phyloP scores from a whole-genome alignment of 1,140 invertebrate genomes.

The Drosophila virilis region DNA sequence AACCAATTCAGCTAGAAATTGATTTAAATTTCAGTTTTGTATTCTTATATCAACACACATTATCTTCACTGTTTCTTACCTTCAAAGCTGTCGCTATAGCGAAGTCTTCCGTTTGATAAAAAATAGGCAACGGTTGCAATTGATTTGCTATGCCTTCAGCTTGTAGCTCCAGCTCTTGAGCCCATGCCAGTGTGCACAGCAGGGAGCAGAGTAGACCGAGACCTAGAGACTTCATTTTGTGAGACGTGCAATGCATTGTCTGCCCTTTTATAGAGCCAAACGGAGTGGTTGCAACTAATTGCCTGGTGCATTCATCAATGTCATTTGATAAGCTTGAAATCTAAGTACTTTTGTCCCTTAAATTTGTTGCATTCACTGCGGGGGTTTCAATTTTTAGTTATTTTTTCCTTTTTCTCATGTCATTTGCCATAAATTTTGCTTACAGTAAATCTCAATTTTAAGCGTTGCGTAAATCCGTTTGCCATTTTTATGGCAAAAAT shows the following conservation, averaged over 20 bases:
- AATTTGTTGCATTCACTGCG: constrained; percentile 15
- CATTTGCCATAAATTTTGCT: constrained; percentile 66
- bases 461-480: constrained; percentile 75
- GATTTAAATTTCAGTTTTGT: background rate
- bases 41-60: too few species aligned
- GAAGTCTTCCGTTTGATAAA: background rate
- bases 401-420: constrained; percentile 10
- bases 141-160: background rate
- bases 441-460: constrained; percentile 75
- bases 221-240: constrained; percentile 40
- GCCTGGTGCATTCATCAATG: constrained; percentile 50
- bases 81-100: constrained; percentile 4
- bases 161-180: background rate
- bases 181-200: background rate
- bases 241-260: background rate
- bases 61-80: background rate
- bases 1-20: constrained; percentile 26
- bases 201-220: constrained; percentile 21
- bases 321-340: constrained; percentile 52
- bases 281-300: constrained; percentile 31
- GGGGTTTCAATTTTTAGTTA: constrained; percentile 1
- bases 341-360: constrained; percentile 14
- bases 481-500: constrained; percentile 71
- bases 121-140: background rate
- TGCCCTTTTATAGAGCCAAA: constrained; percentile 31